Evolutionary conservation across 2,888 invertebrate genomes (phyloP), one percentile per base, ranked within the genome.

Genomic region (Drosophila longiperda): DNA sequence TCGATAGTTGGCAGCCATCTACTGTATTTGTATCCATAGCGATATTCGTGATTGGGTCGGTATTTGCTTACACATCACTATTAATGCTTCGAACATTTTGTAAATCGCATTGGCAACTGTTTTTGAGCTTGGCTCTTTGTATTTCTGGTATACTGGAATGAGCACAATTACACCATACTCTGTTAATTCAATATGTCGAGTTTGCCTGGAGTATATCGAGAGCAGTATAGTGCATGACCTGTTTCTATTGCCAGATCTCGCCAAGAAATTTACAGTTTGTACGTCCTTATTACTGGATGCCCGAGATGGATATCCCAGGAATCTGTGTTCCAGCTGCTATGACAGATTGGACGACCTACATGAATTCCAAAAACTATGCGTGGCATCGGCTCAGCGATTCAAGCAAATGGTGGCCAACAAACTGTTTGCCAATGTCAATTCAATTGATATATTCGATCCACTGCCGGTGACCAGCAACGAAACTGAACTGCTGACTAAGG

Each of bases 261-360:
- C 81, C 23, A 87, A 89, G 61, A 91, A 86, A 55, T 80, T 91
- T 8, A 77, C 82, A 59, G 67, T 76, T 45, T 92, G 91, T 59
- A 92, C 92, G 0, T 83, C 91, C 0, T 53, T 92, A 42, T 67
- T 75, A 1, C 81, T 89, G 67, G 90, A 92, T 29, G 78, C 75
- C 6, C 78, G 82, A 53, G 92, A 92, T 75, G 92, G 91, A 4
- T 91, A 84, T 50, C 92, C 92, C 3, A 82, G 84, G 23, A 80
- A 76, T 20, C 80, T 92, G 12, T 92, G 92, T 57, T 64, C 71
- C 11, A 68, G 65, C 23, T 92, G 92, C 36, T 89, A 77, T 49
- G 73, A 60, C 0, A 86, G 88, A 36, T 73, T 92, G 7, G 87
- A 83, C 29, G 91, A 92, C 38, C 68, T 91, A 42, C 80, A 91